Evolutionary conservation across 2,797 vertebrate genomes (phyloP), one percentile per base, ranked within the genome.

Genomic region (Urophycis tenuis): DNA sequence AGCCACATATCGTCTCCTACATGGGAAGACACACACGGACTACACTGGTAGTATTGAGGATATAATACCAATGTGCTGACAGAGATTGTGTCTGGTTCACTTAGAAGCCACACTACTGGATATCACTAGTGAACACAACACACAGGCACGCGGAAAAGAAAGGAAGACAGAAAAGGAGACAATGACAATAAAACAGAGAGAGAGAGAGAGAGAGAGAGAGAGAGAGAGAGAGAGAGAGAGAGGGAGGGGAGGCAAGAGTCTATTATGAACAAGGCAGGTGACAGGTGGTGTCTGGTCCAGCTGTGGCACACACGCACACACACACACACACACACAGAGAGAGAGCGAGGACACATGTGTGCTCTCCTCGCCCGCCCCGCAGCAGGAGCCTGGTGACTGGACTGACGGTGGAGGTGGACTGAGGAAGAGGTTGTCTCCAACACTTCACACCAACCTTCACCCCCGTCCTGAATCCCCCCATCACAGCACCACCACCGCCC

Each of bases 391-490:
- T 73, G 78, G 73, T 71, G 71, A 80, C 85, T 84, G 53, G 53
- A 60, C 53, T 60, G 53, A 60, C 22, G 53, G 17, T 19, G 53
- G 53, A n/a, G 53, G 53, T 10, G 53, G 53, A 60, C 53, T n/a
- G n/a, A n/a, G 53, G 19, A 32, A 32, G 67, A 70, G 67, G 67
- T 30, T 70, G 67, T 31, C 31, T n/a, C 15, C 29, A 9, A 11
- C 83, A 86, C 89, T 89, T 70, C 31, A 12, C 29, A 19, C 67
- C 83, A 86, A 90, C 89, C 88, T 89, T 88, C 84, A 85, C 86
- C 87, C 72, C 87, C 78, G 83, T 90, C 87, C 85, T 84, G 80
- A 86, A 87, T 88, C 78, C 90, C 78, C 90, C 84, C 85, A 77
- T 80, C 75, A 77, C 75, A 81, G 77, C 80, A 76, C 80, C 67